Conservation (phyloP, 2,113 vertebrate species). For the Limanda limanda region DNA sequence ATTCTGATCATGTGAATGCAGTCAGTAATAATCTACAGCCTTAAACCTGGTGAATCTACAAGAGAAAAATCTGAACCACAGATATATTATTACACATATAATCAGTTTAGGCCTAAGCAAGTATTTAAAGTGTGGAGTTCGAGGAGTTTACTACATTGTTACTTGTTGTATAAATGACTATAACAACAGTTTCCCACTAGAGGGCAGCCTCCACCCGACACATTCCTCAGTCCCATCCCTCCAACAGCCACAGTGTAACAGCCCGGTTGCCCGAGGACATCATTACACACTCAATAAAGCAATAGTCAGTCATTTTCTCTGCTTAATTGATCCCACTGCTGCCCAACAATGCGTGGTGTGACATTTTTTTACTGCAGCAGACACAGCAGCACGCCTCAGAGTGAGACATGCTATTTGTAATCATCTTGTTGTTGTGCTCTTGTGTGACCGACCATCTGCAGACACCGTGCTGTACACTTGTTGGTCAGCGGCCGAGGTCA, state of each 20-base stretch:
- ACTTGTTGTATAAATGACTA: background rate
- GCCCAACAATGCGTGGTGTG: slow-evolving; percentile 56
- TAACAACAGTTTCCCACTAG: slow-evolving; percentile 47
- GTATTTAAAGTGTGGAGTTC: background rate
- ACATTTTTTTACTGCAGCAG: slow-evolving; percentile 50
- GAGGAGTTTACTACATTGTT: no score
- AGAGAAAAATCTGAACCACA: background rate
- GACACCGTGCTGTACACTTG: slow-evolving; percentile 56
- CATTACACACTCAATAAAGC: slow-evolving; percentile 80
- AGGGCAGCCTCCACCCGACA: slow-evolving; percentile 54
- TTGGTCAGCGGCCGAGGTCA: slow-evolving; percentile 66
- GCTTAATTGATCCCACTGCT: slow-evolving; percentile 78
- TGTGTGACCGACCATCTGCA: slow-evolving; percentile 61
- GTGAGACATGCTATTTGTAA: slow-evolving; percentile 50
- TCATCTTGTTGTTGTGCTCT: slow-evolving; percentile 56
- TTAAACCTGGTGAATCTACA: no score
- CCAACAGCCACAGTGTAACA: slow-evolving; percentile 27
- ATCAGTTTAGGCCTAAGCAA: no score
- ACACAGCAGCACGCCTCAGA: slow-evolving; percentile 53
- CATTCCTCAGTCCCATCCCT: background rate
- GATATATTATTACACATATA: background rate
- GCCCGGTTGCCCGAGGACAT: slow-evolving; percentile 62
- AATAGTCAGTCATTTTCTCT: slow-evolving; percentile 78
- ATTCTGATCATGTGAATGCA: no score
- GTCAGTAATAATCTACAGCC: no score